Percentiles rank a stretch among this genome's conserved stretches.
These are phyloP conservation scores for Xiphorhynchus elegans DNA, from an alignment of 2,113 vertebrate species.

Conservation along the genomic window DNA sequence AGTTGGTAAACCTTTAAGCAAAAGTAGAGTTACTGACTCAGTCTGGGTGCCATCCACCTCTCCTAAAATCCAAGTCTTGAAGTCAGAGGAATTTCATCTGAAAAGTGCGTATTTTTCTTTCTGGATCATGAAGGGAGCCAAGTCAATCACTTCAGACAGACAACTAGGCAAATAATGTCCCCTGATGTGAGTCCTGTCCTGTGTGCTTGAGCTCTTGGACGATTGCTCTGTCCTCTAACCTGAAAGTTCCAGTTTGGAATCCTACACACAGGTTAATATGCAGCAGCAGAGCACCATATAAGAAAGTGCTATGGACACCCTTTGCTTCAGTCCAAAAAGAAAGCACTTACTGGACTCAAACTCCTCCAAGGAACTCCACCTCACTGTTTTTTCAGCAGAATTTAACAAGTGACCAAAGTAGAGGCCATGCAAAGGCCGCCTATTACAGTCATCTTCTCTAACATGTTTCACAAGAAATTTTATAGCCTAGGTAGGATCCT, in stretches of 20 bases:
- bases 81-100: background rate
- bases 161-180: background rate
- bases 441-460: background rate
- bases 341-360: background rate
- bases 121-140: background rate
- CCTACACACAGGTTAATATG: background rate
- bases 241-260: background rate
- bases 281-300: background rate
- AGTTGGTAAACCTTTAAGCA: background rate
- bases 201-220: background rate
- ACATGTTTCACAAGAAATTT: background rate
- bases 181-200: background rate
- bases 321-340: background rate
- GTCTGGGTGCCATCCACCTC: background rate
- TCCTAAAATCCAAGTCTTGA: background rate
- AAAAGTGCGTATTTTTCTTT: background rate
- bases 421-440: background rate
- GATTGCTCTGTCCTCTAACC: background rate
- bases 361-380: background rate
- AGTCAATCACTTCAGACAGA: background rate
- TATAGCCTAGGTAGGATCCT: background rate
- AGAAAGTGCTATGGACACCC: background rate
- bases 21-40: background rate
- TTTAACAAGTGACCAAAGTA: background rate
- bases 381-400: background rate